Percentiles rank a stretch among this genome's conserved stretches.
Evolutionary conservation across 2,888 invertebrate species (phyloP).

Genomic region (Dugesia japonica): DNA sequence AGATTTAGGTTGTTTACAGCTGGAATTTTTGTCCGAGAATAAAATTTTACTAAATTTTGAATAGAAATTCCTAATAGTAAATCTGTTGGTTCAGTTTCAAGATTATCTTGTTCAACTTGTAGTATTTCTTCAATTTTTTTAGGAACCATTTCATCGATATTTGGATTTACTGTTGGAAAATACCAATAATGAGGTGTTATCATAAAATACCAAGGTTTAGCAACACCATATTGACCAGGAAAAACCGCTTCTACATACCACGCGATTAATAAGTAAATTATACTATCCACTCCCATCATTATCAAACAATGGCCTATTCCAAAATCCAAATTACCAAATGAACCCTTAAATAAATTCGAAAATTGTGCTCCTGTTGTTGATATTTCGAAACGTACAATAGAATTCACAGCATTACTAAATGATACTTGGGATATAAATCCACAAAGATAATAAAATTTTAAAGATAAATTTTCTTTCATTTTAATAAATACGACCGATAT

Average conservation of each 20-base stretch:
- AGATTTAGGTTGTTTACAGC: constrained; percentile 60
- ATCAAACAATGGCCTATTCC: constrained; percentile 54
- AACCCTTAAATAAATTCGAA: constrained; percentile 50
- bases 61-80: constrained; percentile 59
- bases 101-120: no score
- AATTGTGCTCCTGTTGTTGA: constrained; percentile 56
- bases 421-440: constrained; percentile 66
- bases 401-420: constrained; percentile 63
- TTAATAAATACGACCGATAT: constrained; percentile 45
- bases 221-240: constrained; percentile 35
- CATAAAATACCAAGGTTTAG: constrained; percentile 31
- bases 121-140: no score
- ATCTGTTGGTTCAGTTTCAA: constrained; percentile 50
- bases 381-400: constrained; percentile 60
- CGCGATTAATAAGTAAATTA: constrained; percentile 28
- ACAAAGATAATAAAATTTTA: constrained; percentile 47
- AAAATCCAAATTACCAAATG: constrained; percentile 53
- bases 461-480: constrained; percentile 41
- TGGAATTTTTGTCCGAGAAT: constrained; percentile 37
- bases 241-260: constrained; percentile 34
- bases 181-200: no score
- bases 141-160: no score
- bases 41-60: constrained; percentile 55
- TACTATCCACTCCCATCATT: constrained; percentile 44
- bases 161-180: no score